These are phyloP conservation scores for Hippocampus zosterae DNA, from an alignment of 2,113 vertebrate species.

Conservation along the genomic window DNA sequence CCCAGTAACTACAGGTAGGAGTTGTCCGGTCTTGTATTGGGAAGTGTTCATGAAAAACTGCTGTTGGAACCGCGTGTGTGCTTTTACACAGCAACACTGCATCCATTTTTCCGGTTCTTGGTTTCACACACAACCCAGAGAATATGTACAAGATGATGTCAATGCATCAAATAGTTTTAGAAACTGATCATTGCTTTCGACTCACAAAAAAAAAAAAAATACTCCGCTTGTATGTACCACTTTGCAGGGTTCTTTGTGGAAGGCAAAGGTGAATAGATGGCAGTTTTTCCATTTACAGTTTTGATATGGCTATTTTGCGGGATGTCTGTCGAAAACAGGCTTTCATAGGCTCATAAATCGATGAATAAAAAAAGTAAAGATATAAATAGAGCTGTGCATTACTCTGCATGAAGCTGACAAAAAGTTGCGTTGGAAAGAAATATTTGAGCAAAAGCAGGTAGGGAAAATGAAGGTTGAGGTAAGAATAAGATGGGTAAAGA, in stretches of 20 bases:
- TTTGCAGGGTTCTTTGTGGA: background rate
- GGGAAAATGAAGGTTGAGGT: too few relatives aligned
- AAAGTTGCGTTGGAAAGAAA: constrained; percentile 16
- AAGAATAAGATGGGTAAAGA: background rate
- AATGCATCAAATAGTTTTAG: background rate
- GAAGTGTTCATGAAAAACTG: background rate
- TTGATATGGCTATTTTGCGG: background rate
- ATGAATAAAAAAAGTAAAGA: constrained; percentile 42
- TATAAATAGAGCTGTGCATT: constrained; percentile 71
- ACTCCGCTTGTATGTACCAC: background rate
- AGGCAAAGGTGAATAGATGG: background rate
- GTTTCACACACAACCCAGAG: background rate
- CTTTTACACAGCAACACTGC: background rate
- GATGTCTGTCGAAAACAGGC: background rate
- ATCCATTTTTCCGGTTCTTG: background rate
- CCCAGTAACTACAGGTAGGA: background rate
- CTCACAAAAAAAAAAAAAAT: background rate
- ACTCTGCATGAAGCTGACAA: constrained; percentile 47
- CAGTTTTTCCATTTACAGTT: background rate
- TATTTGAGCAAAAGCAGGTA: background rate
- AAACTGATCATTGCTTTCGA: constrained; percentile 7
- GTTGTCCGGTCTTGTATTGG: background rate
- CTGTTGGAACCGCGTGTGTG: too few relatives aligned
- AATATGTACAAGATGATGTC: too few relatives aligned
- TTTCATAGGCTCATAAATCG: constrained; percentile 40